phyloP scores from a whole-genome alignment of 2,888 invertebrate species.

The Epistrophella euchroma region DNA sequence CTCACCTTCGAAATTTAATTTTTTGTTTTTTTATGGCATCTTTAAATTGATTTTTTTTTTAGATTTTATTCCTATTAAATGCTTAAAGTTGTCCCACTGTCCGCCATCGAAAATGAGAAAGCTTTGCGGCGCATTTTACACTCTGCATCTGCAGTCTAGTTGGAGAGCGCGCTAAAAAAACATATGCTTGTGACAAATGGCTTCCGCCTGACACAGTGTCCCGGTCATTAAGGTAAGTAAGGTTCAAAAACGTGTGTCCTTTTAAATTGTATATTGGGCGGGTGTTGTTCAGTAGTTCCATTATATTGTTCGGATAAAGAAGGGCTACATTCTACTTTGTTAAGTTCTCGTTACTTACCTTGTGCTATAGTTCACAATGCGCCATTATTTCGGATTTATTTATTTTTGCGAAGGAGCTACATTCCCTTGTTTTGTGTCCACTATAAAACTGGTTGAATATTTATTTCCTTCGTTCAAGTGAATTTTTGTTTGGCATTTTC shows the following conservation, averaged over 20 bases:
- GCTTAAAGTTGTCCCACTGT: background rate
- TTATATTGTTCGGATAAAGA: slow-evolving; percentile 8
- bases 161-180: slow-evolving; percentile 38
- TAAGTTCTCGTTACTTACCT: slow-evolving; percentile 45
- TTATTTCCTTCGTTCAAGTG: slow-evolving; percentile 39
- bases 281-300: background rate
- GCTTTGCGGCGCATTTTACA: background rate
- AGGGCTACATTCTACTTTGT: slow-evolving; percentile 13
- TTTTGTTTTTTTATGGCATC: background rate
- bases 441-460: slow-evolving; percentile 35
- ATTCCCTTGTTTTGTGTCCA: slow-evolving; percentile 34
- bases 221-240: slow-evolving; percentile 73
- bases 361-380: slow-evolving; percentile 42
- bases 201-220: slow-evolving; percentile 72
- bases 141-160: background rate
- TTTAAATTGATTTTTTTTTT: background rate
- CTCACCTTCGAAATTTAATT: too few relatives aligned
- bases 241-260: slow-evolving; percentile 72
- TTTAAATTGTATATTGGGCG: slow-evolving; percentile 10
- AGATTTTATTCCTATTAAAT: background rate
- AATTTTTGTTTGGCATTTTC: slow-evolving; percentile 22
- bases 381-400: slow-evolving; percentile 44
- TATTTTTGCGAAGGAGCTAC: background rate
- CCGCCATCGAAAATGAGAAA: background rate
- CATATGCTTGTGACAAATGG: slow-evolving; percentile 73